These are phyloP conservation scores for Trissolcus basalis DNA, from an alignment of 1,140 invertebrate genomes.

Conservation along the genomic window DNA sequence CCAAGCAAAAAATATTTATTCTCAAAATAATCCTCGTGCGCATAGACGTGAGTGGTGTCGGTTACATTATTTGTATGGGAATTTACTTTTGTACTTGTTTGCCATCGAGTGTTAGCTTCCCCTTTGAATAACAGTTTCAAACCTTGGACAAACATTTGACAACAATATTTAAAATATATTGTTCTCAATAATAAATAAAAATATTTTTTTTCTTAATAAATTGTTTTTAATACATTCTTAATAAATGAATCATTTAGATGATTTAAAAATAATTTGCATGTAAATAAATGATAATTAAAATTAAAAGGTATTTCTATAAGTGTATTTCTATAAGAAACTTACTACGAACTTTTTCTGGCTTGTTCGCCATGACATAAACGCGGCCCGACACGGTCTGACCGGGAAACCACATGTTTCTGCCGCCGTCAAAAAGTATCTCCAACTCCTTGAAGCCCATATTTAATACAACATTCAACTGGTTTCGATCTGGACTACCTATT, in stretches of 20 bases:
- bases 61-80: too few relatives aligned
- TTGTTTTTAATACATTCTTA: too few relatives aligned
- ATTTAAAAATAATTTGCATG: background rate
- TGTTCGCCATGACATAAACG: constrained; percentile 14
- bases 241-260: too few relatives aligned
- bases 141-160: background rate
- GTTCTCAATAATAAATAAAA: too few relatives aligned
- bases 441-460: constrained; percentile 26
- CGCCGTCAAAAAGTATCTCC: constrained; percentile 22
- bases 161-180: too few relatives aligned
- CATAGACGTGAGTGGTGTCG: too few relatives aligned
- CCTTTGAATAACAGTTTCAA: constrained; percentile 1
- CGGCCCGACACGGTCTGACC: constrained; percentile 24
- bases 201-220: too few relatives aligned
- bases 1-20: constrained; percentile 80
- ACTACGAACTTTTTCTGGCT: constrained; percentile 19
- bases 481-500: too few relatives aligned
- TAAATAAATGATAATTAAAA: too few relatives aligned
- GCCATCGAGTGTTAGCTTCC: constrained; percentile 5
- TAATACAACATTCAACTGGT: constrained; percentile 6
- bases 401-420: constrained; percentile 4
- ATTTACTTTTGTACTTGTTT: background rate
- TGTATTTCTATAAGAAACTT: too few relatives aligned
- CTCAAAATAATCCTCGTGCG: too few relatives aligned
- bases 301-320: too few relatives aligned